Conservation (phyloP, 2,113 vertebrate species). For the Dermatemys mawii region DNA sequence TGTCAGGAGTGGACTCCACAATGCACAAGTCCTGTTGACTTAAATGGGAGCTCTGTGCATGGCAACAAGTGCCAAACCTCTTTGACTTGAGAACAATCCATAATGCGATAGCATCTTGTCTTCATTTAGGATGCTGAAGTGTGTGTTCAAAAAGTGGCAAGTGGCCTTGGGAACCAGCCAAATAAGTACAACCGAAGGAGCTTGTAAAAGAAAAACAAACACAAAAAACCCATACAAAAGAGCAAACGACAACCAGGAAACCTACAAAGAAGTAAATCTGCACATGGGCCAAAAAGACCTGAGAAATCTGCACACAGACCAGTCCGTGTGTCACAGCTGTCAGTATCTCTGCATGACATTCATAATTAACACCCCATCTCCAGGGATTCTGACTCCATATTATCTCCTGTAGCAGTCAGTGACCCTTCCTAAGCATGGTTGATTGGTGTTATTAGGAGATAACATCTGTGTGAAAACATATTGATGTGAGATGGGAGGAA, state of each 20-base stretch:
- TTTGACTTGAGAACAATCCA: neutral
- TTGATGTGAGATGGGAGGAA: neutral
- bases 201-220: neutral
- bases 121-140: neutral
- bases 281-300: neutral
- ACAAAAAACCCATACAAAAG: neutral
- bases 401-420: constrained; percentile 1
- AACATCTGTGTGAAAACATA: neutral
- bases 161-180: neutral
- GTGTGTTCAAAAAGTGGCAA: neutral
- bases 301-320: neutral
- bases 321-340: neutral
- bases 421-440: constrained; percentile 23
- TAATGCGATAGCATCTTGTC: neutral
- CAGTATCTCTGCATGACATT: neutral
- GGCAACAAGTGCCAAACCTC: neutral
- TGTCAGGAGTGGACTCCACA: neutral
- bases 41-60: neutral
- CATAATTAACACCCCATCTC: neutral
- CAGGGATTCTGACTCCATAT: neutral
- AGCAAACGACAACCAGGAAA: neutral
- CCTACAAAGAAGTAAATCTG: neutral
- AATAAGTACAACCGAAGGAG: neutral
- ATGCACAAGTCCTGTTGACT: neutral
- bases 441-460: constrained; percentile 17